These are phyloP conservation scores for Bostrychus sinensis DNA, from an alignment of 2,113 vertebrate species.

Conservation along the genomic window DNA sequence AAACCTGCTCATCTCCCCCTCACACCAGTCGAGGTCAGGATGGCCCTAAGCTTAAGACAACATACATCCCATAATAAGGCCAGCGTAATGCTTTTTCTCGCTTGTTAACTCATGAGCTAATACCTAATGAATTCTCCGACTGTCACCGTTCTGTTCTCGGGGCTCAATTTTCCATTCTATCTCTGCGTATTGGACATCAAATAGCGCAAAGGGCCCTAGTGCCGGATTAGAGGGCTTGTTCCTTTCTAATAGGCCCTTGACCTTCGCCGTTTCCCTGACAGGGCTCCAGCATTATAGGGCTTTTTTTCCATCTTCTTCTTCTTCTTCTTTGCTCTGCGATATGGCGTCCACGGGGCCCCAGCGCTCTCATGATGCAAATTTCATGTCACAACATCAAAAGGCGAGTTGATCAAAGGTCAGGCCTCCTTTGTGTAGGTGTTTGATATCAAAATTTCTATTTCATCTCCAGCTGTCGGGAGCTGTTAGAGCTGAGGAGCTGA, in stretches of 20 bases:
- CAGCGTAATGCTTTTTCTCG: constrained; percentile 36
- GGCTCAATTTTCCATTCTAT: constrained; percentile 65
- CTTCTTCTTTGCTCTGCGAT: constrained; percentile 61
- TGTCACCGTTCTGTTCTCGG: constrained; percentile 37
- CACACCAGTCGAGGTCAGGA: constrained; percentile 25
- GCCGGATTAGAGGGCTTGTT: constrained; percentile 75
- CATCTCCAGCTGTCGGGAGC: constrained; percentile 85
- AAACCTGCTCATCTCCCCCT: background rate
- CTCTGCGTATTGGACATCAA: constrained; percentile 72
- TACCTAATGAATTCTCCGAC: constrained; percentile 55
- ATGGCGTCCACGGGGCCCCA: constrained; percentile 70
- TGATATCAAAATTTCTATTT: constrained; percentile 93
- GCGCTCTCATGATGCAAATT: constrained; percentile 88
- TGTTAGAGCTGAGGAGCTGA: constrained; percentile 81
- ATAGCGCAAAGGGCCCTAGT: constrained; percentile 60
- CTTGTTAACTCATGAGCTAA: constrained; percentile 39
- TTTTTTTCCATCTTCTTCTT: too few relatives aligned
- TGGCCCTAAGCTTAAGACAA: constrained; percentile 34
- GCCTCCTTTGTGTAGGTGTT: constrained; percentile 87
- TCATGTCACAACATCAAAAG: constrained; percentile 91
- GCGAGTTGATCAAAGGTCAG: constrained; percentile 93
- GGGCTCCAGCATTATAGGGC: constrained; percentile 80
- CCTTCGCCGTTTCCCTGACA: constrained; percentile 83
- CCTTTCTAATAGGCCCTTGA: constrained; percentile 84
- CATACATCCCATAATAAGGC: constrained; percentile 29